These are phyloP conservation scores for Eriosoma lanigerum DNA, from an alignment of 1,140 invertebrate species.

Conservation along the genomic window DNA sequence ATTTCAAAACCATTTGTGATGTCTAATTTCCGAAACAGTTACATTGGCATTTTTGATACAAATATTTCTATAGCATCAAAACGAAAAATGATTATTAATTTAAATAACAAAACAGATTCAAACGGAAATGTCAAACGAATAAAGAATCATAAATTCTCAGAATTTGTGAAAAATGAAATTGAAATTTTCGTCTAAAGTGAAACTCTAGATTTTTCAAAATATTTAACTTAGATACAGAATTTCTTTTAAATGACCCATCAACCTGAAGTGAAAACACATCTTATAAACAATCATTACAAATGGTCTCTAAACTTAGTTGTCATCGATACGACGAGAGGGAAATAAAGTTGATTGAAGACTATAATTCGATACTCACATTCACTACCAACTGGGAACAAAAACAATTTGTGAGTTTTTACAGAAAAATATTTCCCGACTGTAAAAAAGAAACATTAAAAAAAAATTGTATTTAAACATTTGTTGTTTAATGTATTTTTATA, in stretches of 20 bases:
- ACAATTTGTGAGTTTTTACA: constrained; percentile 11
- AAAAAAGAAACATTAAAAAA: constrained; percentile 25
- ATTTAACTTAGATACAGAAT: constrained; percentile 1
- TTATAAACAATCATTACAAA: background rate
- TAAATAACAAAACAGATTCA: constrained; percentile 15
- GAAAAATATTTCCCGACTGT: constrained; percentile 5
- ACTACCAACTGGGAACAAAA: background rate
- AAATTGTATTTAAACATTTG: background rate
- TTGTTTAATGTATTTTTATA: background rate
- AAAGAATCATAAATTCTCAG: constrained; percentile 11
- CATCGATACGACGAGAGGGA: background rate
- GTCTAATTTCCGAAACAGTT: background rate
- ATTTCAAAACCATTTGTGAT: background rate
- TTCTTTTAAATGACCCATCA: constrained; percentile 14
- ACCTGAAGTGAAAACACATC: background rate
- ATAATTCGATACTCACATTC: constrained; percentile 4
- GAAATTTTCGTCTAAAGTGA: background rate
- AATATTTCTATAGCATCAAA: constrained; percentile 3
- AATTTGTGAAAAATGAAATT: constrained; percentile 3
- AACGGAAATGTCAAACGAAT: background rate
- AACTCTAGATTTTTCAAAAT: constrained; percentile 4
- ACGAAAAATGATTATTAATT: constrained; percentile 6
- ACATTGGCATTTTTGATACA: constrained; percentile 4
- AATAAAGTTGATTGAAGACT: background rate
- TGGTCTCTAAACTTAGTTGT: background rate